Percentiles rank a stretch among this genome's conserved stretches.
These are phyloP conservation scores for Penaeus japonicus DNA, from an alignment of 1,140 invertebrate species.

Conservation along the genomic window DNA sequence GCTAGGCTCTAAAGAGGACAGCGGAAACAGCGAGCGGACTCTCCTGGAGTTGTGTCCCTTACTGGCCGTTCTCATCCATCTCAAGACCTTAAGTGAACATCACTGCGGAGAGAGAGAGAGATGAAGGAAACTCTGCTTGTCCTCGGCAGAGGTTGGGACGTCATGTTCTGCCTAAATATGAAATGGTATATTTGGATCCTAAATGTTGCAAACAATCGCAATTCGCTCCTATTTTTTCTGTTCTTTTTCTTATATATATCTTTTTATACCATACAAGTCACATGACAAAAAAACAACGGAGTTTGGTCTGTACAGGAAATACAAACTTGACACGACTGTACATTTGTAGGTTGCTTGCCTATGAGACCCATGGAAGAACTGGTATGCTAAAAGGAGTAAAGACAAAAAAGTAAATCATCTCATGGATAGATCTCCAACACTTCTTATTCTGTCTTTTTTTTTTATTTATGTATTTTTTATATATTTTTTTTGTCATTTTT, in stretches of 20 bases:
- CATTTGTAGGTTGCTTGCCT: slow-evolving; percentile 48
- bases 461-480: too few species aligned
- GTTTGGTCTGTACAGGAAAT: slow-evolving; percentile 45
- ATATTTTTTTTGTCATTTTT: too few species aligned
- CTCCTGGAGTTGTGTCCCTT: slow-evolving; percentile 51
- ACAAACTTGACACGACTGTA: slow-evolving; percentile 41
- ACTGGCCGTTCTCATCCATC: slow-evolving; percentile 49
- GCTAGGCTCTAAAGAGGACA: too few species aligned
- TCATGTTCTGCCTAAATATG: slow-evolving; percentile 42
- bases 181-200: slow-evolving; percentile 32
- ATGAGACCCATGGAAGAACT: slow-evolving; percentile 52
- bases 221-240: too few species aligned
- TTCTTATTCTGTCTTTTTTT: slow-evolving; percentile 4
- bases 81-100: slow-evolving; percentile 12
- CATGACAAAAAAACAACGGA: slow-evolving; percentile 14
- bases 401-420: slow-evolving; percentile 22
- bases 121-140: slow-evolving; percentile 27
- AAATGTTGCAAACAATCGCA: slow-evolving; percentile 10
- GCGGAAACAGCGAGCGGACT: neutral
- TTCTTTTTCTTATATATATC: neutral
- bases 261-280: slow-evolving; percentile 18
- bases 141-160: slow-evolving; percentile 25
- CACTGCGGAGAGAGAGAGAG: slow-evolving; percentile 20
- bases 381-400: slow-evolving; percentile 31
- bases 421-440: slow-evolving; percentile 22